phyloP scores from a whole-genome alignment of 2,888 invertebrate species.

The Nasonovia ribisnigri region DNA sequence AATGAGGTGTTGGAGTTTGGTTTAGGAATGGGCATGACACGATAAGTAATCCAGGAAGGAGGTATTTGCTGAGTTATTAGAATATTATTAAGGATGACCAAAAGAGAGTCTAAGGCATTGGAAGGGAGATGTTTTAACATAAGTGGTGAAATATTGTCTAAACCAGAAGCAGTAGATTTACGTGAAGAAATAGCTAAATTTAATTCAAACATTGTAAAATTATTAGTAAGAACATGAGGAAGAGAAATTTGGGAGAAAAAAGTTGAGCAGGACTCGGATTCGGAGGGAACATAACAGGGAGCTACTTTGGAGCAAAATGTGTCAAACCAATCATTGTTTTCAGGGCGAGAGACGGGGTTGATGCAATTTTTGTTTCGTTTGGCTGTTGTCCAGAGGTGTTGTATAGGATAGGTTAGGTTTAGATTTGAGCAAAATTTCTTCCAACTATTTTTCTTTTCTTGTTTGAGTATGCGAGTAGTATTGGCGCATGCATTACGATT shows the following conservation, averaged over 20 bases:
- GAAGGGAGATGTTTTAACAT: neutral
- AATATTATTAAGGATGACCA: too few species aligned
- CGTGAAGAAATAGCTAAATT: neutral
- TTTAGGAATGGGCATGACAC: too few species aligned
- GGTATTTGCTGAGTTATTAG: too few species aligned
- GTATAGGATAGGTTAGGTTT: neutral
- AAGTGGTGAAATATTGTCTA: neutral
- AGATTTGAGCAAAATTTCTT: too few species aligned
- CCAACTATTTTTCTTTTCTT: too few species aligned
- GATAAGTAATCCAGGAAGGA: too few species aligned
- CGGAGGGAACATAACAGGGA: neutral
- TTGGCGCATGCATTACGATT: too few species aligned
- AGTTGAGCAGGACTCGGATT: too few species aligned
- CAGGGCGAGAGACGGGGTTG: neutral
- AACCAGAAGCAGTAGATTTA: too few species aligned
- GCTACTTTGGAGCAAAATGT: neutral
- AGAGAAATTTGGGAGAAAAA: neutral
- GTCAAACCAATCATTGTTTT: conserved; percentile 9
- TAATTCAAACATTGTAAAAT: neutral
- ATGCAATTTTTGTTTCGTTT: neutral
- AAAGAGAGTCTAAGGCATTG: too few species aligned
- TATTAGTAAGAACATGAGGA: neutral
- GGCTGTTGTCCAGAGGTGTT: neutral
- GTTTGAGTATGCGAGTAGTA: too few species aligned
- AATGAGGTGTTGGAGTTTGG: too few species aligned